Conservation (phyloP, 1,140 invertebrate species). For the Manduca sexta region DNA sequence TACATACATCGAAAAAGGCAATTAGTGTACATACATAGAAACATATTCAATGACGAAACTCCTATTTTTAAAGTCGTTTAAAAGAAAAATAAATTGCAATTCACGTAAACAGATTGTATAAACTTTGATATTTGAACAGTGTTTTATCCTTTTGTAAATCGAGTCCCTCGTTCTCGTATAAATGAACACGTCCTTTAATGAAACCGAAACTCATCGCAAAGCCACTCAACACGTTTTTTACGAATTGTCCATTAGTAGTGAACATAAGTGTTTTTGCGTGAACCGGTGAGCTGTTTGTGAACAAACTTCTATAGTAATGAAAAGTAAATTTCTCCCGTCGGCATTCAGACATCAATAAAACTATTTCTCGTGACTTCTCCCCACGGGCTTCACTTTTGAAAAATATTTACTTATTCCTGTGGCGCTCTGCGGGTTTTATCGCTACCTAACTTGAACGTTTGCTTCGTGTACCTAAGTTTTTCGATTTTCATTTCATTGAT, state of each 20-base stretch:
- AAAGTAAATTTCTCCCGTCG: slow-evolving; percentile 52
- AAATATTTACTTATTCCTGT: slow-evolving; percentile 36
- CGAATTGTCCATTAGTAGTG: neutral
- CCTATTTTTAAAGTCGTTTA: no score
- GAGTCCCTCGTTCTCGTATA: no score
- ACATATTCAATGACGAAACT: no score
- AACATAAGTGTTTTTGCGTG: slow-evolving; percentile 29
- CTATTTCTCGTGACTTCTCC: slow-evolving; percentile 32
- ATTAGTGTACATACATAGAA: no score
- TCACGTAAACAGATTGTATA: no score
- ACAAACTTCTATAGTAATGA: slow-evolving; percentile 58
- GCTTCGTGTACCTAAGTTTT: neutral
- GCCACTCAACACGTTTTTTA: no score
- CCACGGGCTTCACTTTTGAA: slow-evolving; percentile 23
- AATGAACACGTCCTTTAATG: no score
- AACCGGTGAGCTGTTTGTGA: slow-evolving; percentile 43
- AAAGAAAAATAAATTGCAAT: no score
- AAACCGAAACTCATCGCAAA: no score
- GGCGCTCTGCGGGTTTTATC: slow-evolving; percentile 14
- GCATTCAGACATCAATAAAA: slow-evolving; percentile 47
- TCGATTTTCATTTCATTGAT: slow-evolving; percentile 1
- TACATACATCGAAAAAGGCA: no score
- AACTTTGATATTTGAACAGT: no score
- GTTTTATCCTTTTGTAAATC: no score
- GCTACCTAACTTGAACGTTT: slow-evolving; percentile 11